Base-by-base conservation (phyloP, 1,140 invertebrate species). In the Sminthurides bifidus region DNA sequence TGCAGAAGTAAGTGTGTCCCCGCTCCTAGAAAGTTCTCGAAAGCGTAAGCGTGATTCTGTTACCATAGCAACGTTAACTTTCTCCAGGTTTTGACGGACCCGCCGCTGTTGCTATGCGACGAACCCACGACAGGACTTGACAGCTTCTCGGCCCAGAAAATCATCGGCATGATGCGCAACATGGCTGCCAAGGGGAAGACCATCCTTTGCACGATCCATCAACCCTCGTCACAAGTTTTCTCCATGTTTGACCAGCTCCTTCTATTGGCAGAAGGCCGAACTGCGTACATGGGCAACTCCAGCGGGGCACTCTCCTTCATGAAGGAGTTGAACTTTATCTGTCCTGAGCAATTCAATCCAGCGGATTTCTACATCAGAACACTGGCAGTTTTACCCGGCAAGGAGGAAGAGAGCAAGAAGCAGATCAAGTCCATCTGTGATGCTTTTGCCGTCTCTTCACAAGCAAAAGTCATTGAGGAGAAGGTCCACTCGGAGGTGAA, bases 121-220 rank as follows among this genome's bases (percentile, higher is more conserved):
- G 85, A 88, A 31, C 84, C 85, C 8, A 88, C 85, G 1, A 84
- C 84, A 0, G 85, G 87, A 0, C 67, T 92, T 15, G 87, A 92
- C 67, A 87, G 84, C 69, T 87, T 78, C 66, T 84, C 79, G 56
- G 85, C 87, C 1, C 78, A 78, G 30, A 74, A 79, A 12, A 81
- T 90, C 1, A 78, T 88, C 6, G 76, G 78, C 52, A 79, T 81
- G 0, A 72, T 92, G 41, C 71, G 78, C 64, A 71, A 75, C 41
- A 68, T 87, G 21, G 80, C 82, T 1, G 68, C 69, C 40, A 75
- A 74, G 43, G 85, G 78, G 38, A 85, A 85, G 73, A 80, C 85
- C 29, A 80, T 91, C 12, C 77, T 92, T 23, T 86, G 84, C 64
- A 85, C 86, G 0, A 83, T 92, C 29, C 88, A 92, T 72, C 88